A percentile compares a stretch with the other conserved stretches of the same genome.
phyloP scores from a whole-genome alignment of 2,113 vertebrate genomes.

The Muntiacus reevesi region DNA sequence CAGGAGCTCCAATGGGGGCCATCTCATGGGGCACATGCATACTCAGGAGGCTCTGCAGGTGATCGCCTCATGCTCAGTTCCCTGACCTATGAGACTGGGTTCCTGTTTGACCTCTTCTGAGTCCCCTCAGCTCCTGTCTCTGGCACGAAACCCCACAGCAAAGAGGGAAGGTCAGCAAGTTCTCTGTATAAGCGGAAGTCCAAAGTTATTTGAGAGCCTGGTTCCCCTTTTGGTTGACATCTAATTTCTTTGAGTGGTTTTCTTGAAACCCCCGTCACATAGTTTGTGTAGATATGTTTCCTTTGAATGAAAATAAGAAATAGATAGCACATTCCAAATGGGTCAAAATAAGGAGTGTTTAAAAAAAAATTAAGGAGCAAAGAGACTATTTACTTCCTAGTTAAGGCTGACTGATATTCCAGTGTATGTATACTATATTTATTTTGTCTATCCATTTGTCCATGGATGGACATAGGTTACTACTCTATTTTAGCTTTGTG shows the following conservation, averaged over 20 bases:
- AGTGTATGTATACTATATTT: background rate
- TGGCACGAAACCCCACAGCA: background rate
- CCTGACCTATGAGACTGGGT: background rate
- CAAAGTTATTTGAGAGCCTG: background rate
- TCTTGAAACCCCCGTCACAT: background rate
- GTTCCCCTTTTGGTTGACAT: background rate
- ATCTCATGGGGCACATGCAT: rapidly evolving
- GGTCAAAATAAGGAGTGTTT: background rate
- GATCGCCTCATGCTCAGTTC: rapidly evolving
- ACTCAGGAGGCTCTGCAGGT: background rate
- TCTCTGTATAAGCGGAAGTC: background rate
- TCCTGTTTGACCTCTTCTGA: background rate
- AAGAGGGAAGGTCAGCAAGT: background rate
- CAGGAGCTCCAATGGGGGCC: background rate
- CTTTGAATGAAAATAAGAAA: background rate
- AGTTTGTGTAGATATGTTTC: background rate
- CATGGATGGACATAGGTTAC: background rate
- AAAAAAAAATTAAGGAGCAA: background rate
- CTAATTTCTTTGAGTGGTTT: background rate
- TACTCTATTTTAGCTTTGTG: background rate
- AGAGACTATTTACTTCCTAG: background rate
- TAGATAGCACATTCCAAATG: background rate
- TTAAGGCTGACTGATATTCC: background rate
- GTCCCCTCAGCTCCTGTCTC: background rate
- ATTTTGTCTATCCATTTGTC: background rate